Base-by-base conservation (phyloP, 2,113 vertebrate species). In the Psammodynastes pulverulentus region DNA sequence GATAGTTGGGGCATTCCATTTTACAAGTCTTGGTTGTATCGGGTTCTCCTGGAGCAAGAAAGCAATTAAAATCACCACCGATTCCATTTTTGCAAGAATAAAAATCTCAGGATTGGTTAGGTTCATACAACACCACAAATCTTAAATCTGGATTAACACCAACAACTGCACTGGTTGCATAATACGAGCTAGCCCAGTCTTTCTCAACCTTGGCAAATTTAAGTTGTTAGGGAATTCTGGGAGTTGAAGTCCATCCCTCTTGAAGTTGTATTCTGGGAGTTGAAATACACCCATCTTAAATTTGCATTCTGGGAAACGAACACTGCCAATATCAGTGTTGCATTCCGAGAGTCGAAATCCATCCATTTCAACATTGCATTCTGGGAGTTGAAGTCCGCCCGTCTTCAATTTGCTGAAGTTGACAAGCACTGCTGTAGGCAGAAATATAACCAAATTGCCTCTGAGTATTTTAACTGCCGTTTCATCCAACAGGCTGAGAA, bases 1-100 rank as follows among this genome's bases (percentile, higher is more conserved):
- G 6, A 15, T 39, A 29, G 0, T 0, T 0, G 5, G 7, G 12
- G 23, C 92, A 93, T 52, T 24, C 43, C 0, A 0, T 21, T 39
- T 8, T 0, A n/a, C 92, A 93, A 2, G 0, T 0, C 1, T 87
- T 53, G 0, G 10, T 0, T 24, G 39, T 48, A 24, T 2, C 29
- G 1, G 92, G 92, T 72, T 90, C 24, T 54, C 84, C 92, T 90
- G 46, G 46, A 23, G 58, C 26, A 48, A 48, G 49, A 67, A 86
- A 62, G 6, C 21, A 88, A n/a, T 79, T 10, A 72, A 51, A 5
- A 7, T 26, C 34, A 45, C 24, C 43, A 39, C 4, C 26, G 0
- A 23, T 21, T 49, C 62, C 34, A 23, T 84, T 84, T 84, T 84
- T 84, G 21, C 79, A 45, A 43, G 17, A 45, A 23, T 23, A 84